These are phyloP conservation scores for Psittacus erithacus DNA, from an alignment of 2,113 vertebrate species.

Conservation along the genomic window DNA sequence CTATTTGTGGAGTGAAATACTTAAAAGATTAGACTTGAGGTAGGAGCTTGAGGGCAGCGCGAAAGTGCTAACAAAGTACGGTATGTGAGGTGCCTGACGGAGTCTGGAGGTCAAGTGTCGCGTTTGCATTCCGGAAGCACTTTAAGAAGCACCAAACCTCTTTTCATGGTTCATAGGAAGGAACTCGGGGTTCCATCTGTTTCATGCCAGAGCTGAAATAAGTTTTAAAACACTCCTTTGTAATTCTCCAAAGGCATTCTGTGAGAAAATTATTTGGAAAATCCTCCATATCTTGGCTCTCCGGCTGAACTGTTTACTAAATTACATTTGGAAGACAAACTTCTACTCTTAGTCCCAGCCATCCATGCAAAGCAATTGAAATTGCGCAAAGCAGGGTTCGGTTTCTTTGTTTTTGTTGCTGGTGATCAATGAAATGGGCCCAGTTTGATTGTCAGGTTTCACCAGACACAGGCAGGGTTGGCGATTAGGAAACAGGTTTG, in stretches of 20 bases:
- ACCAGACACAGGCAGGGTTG: fast-evolving
- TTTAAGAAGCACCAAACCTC: neutral
- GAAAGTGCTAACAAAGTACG: neutral
- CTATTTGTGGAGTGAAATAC: neutral
- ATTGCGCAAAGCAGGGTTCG: neutral
- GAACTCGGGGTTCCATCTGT: neutral
- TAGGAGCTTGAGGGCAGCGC: neutral
- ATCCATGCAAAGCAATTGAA: neutral
- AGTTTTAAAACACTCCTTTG: neutral
- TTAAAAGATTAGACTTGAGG: neutral
- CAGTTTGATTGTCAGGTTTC: neutral
- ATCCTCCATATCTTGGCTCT: neutral
- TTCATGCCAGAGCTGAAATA: neutral
- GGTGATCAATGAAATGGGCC: neutral
- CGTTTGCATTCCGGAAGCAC: neutral
- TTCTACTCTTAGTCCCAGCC: neutral
- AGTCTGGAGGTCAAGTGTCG: neutral
- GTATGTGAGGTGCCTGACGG: neutral
- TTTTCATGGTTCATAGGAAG: neutral
- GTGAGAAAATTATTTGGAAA: neutral
- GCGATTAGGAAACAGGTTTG: neutral
- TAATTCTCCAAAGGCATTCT: neutral
- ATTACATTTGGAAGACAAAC: neutral
- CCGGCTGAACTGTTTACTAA: neutral
- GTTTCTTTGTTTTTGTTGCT: neutral